Base-by-base conservation (phyloP, 2,888 invertebrate genomes). In the Galeruca laticollis region DNA sequence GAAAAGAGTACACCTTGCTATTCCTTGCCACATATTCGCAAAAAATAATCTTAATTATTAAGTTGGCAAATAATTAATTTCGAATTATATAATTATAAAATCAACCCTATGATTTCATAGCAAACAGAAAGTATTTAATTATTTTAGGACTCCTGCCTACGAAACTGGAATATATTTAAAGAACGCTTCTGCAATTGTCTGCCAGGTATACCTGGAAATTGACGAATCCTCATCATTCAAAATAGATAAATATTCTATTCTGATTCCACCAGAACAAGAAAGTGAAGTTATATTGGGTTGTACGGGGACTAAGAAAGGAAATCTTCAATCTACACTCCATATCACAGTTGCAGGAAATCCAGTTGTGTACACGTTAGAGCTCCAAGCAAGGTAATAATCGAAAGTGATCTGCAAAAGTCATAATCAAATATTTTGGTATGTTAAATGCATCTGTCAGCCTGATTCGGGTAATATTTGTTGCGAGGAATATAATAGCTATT, bases 271-370 rank as follows among this genome's bases (percentile, higher is more conserved):
- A 0, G 77, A 79, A 6, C 74, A 80, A 54, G 77, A 78, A 37
- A 74, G 78, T 61, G 65, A 73, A 9, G 15, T 87, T 4, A 69
- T 71, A 8, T 64, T 88, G 9, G 79, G 78, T 11, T 85, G 86
- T 0, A 76, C 76, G 56, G 84, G 86, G 0, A 75, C 66, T 1
- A 77, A 78, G 64, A 62, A 82, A 1, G 86, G 86, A n/a, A 66
- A 63, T 1, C 79, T 82, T 60, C 70, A 77, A 0, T 82, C 83
- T 52, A 75, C 71, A 20, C 70, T 88, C 13, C 74, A 84, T 2
- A 68, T 87, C 1, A 80, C 84, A 2, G 79, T 90, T 2, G 88
- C 88, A 78, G 87, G 90, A 77, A 91, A 91, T 80, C 90, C 73
- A 11, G 37, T 40, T 20, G 67, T 73, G 13, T 54, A 49, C 11